These are phyloP conservation scores for Agapetus fuscipes DNA, from an alignment of 2,888 invertebrate species.

Conservation along the genomic window DNA sequence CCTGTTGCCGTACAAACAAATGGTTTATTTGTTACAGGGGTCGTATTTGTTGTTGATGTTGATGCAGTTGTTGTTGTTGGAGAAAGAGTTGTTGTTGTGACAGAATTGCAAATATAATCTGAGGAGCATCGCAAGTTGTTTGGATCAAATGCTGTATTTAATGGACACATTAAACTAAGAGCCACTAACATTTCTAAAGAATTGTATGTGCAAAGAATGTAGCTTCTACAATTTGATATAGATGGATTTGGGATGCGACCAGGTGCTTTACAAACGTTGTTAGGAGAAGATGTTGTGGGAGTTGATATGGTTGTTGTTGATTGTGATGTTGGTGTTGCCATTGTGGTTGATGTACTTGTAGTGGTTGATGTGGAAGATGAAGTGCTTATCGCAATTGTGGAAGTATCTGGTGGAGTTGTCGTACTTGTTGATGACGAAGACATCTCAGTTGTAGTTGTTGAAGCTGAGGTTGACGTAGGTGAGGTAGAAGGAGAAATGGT, in stretches of 20 bases:
- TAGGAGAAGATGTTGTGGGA: neutral
- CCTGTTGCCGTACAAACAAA: slow-evolving; percentile 2
- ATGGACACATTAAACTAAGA: no score
- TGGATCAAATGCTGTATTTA: slow-evolving; percentile 5
- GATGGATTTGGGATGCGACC: slow-evolving; percentile 1
- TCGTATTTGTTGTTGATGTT: neutral
- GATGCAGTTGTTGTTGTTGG: slow-evolving; percentile 29
- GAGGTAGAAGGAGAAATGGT: no score
- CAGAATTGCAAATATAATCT: neutral
- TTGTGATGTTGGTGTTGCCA: neutral
- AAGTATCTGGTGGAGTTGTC: neutral
- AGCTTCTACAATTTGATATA: slow-evolving; percentile 2
- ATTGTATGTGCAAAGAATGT: slow-evolving; percentile 4
- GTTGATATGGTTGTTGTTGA: neutral
- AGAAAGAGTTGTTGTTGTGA: slow-evolving; percentile 1
- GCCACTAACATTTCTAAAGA: no score
- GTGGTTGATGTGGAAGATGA: neutral
- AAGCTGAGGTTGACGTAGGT: neutral
- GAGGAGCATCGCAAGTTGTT: no score
- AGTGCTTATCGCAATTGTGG: neutral
- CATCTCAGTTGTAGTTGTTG: neutral
- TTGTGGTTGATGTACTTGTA: neutral
- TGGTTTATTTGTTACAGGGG: neutral
- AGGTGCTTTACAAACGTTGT: slow-evolving; percentile 3
- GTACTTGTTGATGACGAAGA: neutral